Evolutionary conservation across 30 jellyfish, hydroid and myxozoan species (phyloP).

Genomic region (Phacellophora camtschatica): DNA sequence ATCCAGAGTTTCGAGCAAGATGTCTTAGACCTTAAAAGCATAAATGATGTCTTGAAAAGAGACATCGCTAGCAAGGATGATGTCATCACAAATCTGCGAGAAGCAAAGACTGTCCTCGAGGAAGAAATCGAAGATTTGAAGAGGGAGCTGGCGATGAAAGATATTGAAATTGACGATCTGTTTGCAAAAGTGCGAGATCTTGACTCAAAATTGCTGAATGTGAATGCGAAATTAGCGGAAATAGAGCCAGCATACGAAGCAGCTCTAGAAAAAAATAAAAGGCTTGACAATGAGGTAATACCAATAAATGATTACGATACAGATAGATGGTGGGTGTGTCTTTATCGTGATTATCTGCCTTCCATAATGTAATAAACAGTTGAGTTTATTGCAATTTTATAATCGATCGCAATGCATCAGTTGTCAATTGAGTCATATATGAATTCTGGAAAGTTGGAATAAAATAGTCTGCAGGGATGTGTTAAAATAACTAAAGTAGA

Average conservation of each 20-base stretch:
- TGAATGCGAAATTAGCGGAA: constrained; percentile 90
- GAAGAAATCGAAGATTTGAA: constrained; percentile 78
- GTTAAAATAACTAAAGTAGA: no score
- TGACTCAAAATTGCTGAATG: constrained; percentile 69
- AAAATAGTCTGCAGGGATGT: no score
- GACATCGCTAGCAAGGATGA: constrained; percentile 81
- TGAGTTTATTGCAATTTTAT: no score
- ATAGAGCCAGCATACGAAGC: constrained; percentile 96
- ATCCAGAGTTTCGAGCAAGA: constrained; percentile 69
- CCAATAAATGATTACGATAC: neutral
- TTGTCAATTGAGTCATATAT: no score
- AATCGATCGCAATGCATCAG: no score
- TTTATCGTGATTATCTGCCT: no score
- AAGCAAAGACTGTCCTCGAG: constrained; percentile 64
- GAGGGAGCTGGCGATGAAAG: constrained; percentile 73
- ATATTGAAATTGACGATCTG: constrained; percentile 78
- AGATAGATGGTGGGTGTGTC: no score
- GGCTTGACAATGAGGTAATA: constrained; percentile 81
- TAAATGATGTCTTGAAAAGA: constrained; percentile 65
- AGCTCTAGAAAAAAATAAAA: constrained; percentile 67
- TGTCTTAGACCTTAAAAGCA: constrained; percentile 57
- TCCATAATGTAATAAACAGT: no score
- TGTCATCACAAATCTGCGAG: constrained; percentile 65
- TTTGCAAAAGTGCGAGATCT: constrained; percentile 73
- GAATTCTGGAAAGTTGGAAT: no score